Evolutionary conservation across 2,888 invertebrate genomes (phyloP).

Genomic region (Trichopria drosophilae): DNA sequence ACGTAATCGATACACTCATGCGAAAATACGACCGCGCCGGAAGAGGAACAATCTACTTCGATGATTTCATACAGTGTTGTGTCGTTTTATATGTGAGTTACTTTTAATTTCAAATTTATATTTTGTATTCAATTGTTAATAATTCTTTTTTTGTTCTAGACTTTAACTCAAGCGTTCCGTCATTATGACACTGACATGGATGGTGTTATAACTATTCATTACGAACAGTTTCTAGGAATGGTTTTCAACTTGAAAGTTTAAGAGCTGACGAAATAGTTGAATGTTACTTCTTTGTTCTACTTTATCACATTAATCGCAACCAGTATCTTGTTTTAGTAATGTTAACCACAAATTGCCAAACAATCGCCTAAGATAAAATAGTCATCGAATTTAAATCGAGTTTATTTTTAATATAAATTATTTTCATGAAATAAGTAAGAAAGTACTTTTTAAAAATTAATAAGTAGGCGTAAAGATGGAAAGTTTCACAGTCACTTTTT

Average conservation of each 20-base stretch:
- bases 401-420: too few species aligned
- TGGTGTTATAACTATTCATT: constrained; percentile 93
- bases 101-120: constrained; percentile 11
- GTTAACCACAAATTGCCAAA: too few species aligned
- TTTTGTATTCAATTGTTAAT: constrained; percentile 6
- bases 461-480: too few species aligned
- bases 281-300: too few species aligned
- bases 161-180: constrained; percentile 84
- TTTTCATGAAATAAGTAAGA: too few species aligned
- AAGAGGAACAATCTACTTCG: constrained; percentile 89
- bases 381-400: too few species aligned
- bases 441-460: too few species aligned
- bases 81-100: constrained; percentile 88
- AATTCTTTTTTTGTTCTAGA: constrained; percentile 64
- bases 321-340: too few species aligned
- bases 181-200: constrained; percentile 89
- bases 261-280: too few species aligned
- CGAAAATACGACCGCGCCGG: constrained; percentile 93
- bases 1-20: constrained; percentile 77
- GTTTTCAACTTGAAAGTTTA: constrained; percentile 80
- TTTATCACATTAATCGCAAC: too few species aligned
- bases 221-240: constrained; percentile 93
- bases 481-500: too few species aligned
- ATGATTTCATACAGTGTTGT: constrained; percentile 98
- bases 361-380: too few species aligned